phyloP scores from a whole-genome alignment of 1,140 invertebrate species.

The Rhopalosiphum padi region DNA sequence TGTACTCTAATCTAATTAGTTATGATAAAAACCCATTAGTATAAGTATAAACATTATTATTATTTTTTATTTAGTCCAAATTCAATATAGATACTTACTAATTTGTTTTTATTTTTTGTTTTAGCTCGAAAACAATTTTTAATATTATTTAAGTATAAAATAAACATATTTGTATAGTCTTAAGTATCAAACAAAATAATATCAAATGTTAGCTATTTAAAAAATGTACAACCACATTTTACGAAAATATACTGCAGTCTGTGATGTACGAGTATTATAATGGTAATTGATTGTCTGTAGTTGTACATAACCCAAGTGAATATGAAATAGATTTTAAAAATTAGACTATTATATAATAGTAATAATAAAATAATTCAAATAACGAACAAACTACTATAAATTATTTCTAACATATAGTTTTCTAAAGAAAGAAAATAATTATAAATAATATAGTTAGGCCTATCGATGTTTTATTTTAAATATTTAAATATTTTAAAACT shows the following conservation, averaged over 20 bases:
- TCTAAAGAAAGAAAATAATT: too few species aligned
- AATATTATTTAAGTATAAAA: background rate
- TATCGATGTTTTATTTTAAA: too few species aligned
- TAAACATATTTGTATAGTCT: background rate
- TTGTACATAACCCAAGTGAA: background rate
- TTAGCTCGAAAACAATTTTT: background rate
- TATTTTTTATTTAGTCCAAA: background rate
- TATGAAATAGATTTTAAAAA: background rate
- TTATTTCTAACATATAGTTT: too few species aligned
- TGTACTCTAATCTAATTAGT: background rate
- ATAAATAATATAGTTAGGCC: too few species aligned
- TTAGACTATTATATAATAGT: too few species aligned
- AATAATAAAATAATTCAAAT: too few species aligned
- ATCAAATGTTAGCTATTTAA: background rate
- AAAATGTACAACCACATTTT: background rate
- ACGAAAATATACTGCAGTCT: background rate
- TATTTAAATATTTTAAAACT: too few species aligned
- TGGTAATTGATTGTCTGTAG: background rate
- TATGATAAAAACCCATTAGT: background rate
- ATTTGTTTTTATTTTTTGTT: slow-evolving; percentile 13
- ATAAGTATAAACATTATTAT: slow-evolving; percentile 1
- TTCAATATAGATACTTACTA: background rate
- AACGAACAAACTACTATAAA: too few species aligned
- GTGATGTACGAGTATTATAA: background rate
- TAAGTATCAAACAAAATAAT: background rate